Evolutionary conservation across 64 coral and sea anemone species (phyloP).

Genomic region (Astreopora myriophthalma): DNA sequence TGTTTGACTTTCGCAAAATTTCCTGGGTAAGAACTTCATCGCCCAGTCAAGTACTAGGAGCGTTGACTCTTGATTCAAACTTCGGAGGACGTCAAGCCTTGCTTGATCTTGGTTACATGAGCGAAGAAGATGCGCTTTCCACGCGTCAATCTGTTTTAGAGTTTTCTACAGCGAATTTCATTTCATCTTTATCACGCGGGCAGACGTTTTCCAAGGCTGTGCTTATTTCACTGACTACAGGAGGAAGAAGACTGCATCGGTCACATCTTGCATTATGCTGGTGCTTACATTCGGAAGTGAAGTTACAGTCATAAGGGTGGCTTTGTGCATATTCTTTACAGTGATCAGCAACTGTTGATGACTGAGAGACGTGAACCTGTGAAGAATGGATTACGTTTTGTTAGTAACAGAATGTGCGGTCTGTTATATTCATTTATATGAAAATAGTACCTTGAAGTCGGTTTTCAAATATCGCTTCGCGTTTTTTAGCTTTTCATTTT

Average conservation of each 20-base stretch:
- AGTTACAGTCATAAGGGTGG: background rate
- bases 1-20: slow-evolving; percentile 34
- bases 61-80: background rate
- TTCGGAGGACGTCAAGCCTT: slow-evolving; percentile 19
- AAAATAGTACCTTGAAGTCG: slow-evolving; percentile 41
- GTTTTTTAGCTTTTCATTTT: slow-evolving; percentile 34
- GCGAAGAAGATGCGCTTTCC: background rate
- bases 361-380: slow-evolving; percentile 9
- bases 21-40: slow-evolving; percentile 55
- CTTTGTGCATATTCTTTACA: slow-evolving; percentile 14
- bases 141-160: background rate
- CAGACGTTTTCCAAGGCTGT: background rate
- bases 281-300: background rate
- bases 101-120: slow-evolving; percentile 31
- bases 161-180: slow-evolving; percentile 7
- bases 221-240: background rate
- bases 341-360: slow-evolving; percentile 17
- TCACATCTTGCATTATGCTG: background rate
- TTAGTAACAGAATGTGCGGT: background rate
- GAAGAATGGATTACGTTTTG: background rate
- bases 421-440: background rate
- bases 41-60: slow-evolving; percentile 44
- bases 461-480: slow-evolving; percentile 40
- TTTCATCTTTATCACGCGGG: background rate
- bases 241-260: background rate